Conservation (phyloP, 2,113 vertebrate species). For the Bostrychus sinensis region DNA sequence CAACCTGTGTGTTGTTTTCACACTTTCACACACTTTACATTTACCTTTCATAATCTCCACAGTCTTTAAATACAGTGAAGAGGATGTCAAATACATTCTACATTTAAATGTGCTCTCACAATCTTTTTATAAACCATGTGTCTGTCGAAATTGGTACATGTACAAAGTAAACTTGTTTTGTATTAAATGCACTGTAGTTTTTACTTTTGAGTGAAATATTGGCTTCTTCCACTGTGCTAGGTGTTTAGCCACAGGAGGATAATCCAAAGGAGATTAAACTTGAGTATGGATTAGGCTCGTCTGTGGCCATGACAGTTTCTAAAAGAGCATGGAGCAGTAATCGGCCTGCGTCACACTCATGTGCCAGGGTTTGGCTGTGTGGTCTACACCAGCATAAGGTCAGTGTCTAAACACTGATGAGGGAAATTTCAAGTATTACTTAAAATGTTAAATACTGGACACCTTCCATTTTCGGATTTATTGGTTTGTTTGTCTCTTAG, state of each 20-base stretch:
- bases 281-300: conserved; percentile 44
- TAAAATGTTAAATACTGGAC: neutral
- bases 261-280: conserved; percentile 62
- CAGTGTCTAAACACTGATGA: conserved; percentile 32
- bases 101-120: conserved; percentile 36
- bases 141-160: conserved; percentile 42
- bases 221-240: conserved; percentile 9
- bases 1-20: conserved; percentile 19
- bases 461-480: neutral
- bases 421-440: neutral
- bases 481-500: neutral
- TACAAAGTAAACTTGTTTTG: conserved; percentile 57
- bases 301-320: conserved; percentile 45
- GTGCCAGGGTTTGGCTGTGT: conserved; percentile 18
- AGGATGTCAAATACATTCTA: conserved; percentile 6
- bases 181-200: conserved; percentile 21
- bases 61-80: neutral
- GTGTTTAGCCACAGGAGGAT: conserved; percentile 38
- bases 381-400: conserved; percentile 19
- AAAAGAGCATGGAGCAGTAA: conserved; percentile 53
- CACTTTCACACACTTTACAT: no score
- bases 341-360: conserved; percentile 39
- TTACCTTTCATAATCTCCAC: conserved; percentile 1
- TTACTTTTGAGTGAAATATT: conserved; percentile 21
- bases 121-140: conserved; percentile 62